Evolutionary conservation across 2,113 vertebrate species (phyloP).

Genomic region (Mormoops blainvillei): DNA sequence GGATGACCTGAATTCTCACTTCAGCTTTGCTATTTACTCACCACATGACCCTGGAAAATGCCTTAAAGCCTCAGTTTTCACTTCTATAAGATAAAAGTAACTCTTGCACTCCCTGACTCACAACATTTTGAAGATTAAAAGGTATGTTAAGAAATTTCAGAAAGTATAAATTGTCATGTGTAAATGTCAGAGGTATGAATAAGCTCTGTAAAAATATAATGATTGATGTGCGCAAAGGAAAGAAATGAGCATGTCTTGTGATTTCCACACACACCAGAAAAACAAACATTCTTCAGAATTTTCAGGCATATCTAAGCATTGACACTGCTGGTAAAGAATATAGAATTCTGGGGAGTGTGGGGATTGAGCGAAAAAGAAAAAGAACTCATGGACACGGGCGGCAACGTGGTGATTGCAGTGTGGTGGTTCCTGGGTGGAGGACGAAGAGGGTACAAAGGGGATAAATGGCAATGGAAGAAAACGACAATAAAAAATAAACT

Average conservation of each 20-base stretch:
- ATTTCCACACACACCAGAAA: background rate
- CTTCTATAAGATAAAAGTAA: background rate
- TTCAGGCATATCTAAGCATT: background rate
- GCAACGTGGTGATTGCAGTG: too few species aligned
- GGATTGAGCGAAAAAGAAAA: too few species aligned
- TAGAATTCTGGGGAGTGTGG: background rate
- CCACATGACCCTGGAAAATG: background rate
- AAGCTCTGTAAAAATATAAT: background rate
- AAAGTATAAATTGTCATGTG: background rate
- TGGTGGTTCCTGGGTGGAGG: too few species aligned
- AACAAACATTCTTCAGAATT: background rate
- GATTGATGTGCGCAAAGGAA: background rate
- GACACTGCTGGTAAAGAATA: background rate
- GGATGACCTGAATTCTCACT: background rate
- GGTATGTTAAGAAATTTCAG: background rate
- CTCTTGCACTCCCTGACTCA: background rate
- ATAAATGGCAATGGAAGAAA: too few species aligned
- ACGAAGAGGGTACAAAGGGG: too few species aligned
- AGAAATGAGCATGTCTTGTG: background rate
- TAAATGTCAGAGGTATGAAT: background rate
- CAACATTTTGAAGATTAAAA: slow-evolving; percentile 35
- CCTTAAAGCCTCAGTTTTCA: background rate
- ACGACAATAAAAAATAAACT: too few species aligned
- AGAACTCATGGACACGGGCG: too few species aligned
- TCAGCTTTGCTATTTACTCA: background rate